Evolutionary conservation across 2,888 invertebrate species (phyloP).

Genomic region (Yponomeuta sedellus): DNA sequence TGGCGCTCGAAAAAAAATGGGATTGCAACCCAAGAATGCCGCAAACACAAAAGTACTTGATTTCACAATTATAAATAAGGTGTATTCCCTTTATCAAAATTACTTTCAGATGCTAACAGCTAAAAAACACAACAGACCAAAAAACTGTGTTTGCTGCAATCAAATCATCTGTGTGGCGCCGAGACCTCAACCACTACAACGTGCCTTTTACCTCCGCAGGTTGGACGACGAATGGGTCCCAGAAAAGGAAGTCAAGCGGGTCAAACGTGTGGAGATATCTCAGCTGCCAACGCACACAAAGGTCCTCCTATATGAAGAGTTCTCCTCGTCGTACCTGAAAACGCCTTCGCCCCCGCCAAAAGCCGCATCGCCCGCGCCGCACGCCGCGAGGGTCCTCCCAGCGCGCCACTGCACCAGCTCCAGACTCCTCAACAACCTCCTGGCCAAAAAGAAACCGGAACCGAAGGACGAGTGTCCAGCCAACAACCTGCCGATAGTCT

Average conservation of each 20-base stretch:
- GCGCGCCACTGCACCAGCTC: slow-evolving; percentile 52
- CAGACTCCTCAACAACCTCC: slow-evolving; percentile 47
- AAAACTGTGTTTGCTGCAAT: slow-evolving; percentile 60
- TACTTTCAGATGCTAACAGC: slow-evolving; percentile 1
- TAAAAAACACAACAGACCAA: not conserved
- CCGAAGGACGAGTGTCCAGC: slow-evolving; percentile 35
- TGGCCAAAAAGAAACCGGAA: slow-evolving; percentile 39
- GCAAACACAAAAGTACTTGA: slow-evolving; percentile 49
- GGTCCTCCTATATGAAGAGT: slow-evolving; percentile 70
- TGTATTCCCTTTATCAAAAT: not conserved
- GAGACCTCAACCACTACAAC: not conserved
- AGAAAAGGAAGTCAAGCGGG: slow-evolving; percentile 80
- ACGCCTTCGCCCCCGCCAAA: slow-evolving; percentile 31
- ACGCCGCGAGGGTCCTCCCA: slow-evolving; percentile 31
- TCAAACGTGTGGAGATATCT: slow-evolving; percentile 78
- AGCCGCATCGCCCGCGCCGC: slow-evolving; percentile 15
- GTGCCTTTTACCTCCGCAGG: slow-evolving; percentile 63
- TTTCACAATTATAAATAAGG: not conserved
- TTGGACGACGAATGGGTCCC: slow-evolving; percentile 91
- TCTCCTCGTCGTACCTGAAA: slow-evolving; percentile 56
- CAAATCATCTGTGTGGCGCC: slow-evolving; percentile 58
- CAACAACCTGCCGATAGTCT: slow-evolving; percentile 34
- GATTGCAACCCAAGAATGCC: slow-evolving; percentile 60
- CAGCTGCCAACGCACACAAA: slow-evolving; percentile 66
- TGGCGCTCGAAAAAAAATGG: slow-evolving; percentile 24